These are phyloP conservation scores for Rhincodon typus DNA, from an alignment of 2,797 vertebrate species.

Conservation along the genomic window DNA sequence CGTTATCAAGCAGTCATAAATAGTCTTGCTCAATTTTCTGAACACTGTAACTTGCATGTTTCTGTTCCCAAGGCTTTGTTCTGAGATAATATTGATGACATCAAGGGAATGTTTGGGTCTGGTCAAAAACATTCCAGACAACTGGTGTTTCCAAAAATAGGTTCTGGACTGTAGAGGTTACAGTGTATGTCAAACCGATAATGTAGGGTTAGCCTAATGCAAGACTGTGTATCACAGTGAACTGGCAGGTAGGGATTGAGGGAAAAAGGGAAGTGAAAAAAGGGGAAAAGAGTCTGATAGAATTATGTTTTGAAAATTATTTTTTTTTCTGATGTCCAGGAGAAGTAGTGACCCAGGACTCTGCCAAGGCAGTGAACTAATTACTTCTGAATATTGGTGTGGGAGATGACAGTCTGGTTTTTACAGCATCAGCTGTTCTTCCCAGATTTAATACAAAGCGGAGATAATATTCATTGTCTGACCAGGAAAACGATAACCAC, in stretches of 20 bases:
- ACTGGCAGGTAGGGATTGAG: background rate
- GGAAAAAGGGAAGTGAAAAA: background rate
- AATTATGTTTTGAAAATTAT: background rate
- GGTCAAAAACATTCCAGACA: background rate
- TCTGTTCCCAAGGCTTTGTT: background rate
- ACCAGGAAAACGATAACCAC: background rate
- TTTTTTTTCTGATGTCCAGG: background rate
- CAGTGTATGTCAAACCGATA: background rate
- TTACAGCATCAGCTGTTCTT: slow-evolving; percentile 25
- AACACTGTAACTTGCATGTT: background rate
- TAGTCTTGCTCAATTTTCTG: background rate
- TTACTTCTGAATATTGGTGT: slow-evolving; percentile 17
- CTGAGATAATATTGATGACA: background rate
- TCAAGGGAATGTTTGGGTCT: background rate
- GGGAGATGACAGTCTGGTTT: background rate
- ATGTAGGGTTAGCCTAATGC: background rate
- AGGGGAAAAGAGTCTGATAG: background rate
- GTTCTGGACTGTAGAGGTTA: background rate
- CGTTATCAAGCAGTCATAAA: background rate
- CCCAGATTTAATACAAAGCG: background rate
- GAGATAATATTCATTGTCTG: slow-evolving; percentile 18
- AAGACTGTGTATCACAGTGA: background rate
- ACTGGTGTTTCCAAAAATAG: background rate
- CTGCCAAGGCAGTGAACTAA: background rate
- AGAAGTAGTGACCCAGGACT: background rate